Base-by-base conservation (phyloP, 2,888 invertebrate genomes). In the Pristionchus mayeri region DNA sequence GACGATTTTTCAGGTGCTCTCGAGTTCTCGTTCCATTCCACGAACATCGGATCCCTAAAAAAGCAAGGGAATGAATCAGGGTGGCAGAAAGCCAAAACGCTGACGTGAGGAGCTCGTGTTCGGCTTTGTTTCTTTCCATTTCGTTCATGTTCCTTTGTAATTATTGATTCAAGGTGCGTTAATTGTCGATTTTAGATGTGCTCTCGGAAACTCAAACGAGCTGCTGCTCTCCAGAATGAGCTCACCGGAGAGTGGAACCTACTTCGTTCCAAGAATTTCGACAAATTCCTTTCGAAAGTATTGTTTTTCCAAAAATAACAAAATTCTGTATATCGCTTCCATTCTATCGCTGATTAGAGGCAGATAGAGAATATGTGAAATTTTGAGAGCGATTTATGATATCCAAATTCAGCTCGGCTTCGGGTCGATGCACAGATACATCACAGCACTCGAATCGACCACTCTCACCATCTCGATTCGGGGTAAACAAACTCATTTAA, bases 231-330 rank as follows among this genome's bases (percentile, higher is more conserved):
- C 0, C 30, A 78, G 34, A 30, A 24, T 0, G 50, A 50, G 2
- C 50, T 78, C 6, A 48, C 50, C 4, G 76, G 76, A 21, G 76
- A 78, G 34, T 78, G 76, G 76, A 78, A 78, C 48, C 50, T 78
- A 27, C 27, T 78, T 3, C 6, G 18, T 2, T 78, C 76, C 2
- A 50, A 78, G 30, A 50, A 50, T 27, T 78, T 78, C 30, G 50
- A 50, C 50, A 40, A 50, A 18, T 78, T 48, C 30, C 50, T 78
- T 1, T 44, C 13, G 44, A 44, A 44, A 44, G 13, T 44, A 44
- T 44, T 44, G 16, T 34, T 18, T 18, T 13, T 63, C 13, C 57
- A 57, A 57, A 57, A 21, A 57, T 57, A 11, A n/a, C n/a, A n/a
- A n/a, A n/a, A n/a, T n/a, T n/a, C n/a, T n/a, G n/a, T n/a, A n/a